Evolutionary conservation across 2,797 vertebrate species (phyloP), one percentile per base, ranked within the genome.

Genomic region (Pangasius djambal): DNA sequence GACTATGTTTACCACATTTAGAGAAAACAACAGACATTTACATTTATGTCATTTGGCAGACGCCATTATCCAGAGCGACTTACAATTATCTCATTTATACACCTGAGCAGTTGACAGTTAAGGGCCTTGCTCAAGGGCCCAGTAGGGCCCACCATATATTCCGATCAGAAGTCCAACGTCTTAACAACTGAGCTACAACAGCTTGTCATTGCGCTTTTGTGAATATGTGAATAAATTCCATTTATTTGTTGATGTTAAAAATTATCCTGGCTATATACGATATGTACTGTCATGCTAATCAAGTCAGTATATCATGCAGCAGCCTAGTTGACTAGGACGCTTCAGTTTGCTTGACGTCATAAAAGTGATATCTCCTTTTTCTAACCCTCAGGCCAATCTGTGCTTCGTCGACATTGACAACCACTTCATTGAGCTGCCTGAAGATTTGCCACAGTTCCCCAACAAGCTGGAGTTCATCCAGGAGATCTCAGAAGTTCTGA

Each of bases 381-480:
- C 44, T 65, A 67, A 18, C 57, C 59, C n/a, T 72, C 92, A 99
- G 99, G 99, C 98, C 89, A 99, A 99, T 93, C 94, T 99, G 92
- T 99, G 99, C 95, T 99, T 99, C 92, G 98, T 99, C 94, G 99
- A 99, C 93, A 97, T 99, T 84, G 99, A 99, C 95, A 99, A 99
- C 96, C 98, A 99, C 92, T 99, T 98, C 90, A 97, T 99, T 4
- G 99, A 99, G 91, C 96, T 99, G 91, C 99, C 99, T 0, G 99
- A 99, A 94, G 99, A 99, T 92, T 93, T 99, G 92, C 98, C 99
- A 59, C 99, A 99, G 93, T 99, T 99, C 93, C 99, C 99, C 91
- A 99, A 99, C 95, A 99, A 99, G 92, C 96, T 99, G n/a, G 98
- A 99, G 93, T 99, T 99, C 93, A 96, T 99, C 90, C 98, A 99